phyloP scores from a whole-genome alignment of 1,140 invertebrate species.

The Ceratina calcarata region DNA sequence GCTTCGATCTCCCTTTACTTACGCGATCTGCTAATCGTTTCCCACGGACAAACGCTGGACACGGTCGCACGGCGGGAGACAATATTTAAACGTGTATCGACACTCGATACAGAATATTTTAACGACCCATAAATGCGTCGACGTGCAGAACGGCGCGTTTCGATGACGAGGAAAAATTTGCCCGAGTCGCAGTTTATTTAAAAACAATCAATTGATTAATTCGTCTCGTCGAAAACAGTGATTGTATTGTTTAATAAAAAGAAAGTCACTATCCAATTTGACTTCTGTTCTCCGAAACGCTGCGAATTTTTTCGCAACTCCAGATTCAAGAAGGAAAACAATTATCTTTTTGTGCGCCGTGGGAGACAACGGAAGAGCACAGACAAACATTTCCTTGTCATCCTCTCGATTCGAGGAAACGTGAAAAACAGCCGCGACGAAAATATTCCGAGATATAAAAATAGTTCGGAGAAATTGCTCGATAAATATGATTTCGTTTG shows the following conservation, averaged over 20 bases:
- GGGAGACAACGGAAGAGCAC: not conserved
- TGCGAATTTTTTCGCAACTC: not conserved
- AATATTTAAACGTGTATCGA: constrained; percentile 31
- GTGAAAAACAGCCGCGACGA: not conserved
- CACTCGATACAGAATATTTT: constrained; percentile 37
- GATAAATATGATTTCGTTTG: constrained; percentile 22
- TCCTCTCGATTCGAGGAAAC: not conserved
- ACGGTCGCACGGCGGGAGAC: constrained; percentile 11
- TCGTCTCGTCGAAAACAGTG: not conserved
- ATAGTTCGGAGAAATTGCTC: not conserved
- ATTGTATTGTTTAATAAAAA: not conserved
- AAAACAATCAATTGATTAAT: not conserved
- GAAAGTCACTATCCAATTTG: not conserved
- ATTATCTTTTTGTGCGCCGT: not conserved
- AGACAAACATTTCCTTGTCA: not conserved
- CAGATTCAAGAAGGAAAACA: not conserved
- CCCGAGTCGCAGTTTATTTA: too few species aligned
- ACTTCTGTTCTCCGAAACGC: too few species aligned
- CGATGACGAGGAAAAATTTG: not conserved
- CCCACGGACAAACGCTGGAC: not conserved
- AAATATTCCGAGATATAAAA: not conserved
- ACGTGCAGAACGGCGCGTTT: not conserved
- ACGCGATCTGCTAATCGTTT: not conserved
- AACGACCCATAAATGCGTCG: constrained; percentile 37
- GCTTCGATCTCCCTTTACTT: too few species aligned